These are phyloP conservation scores for Stenoptilia bipunctidactyla DNA, from an alignment of 2,888 invertebrate species.

Conservation along the genomic window DNA sequence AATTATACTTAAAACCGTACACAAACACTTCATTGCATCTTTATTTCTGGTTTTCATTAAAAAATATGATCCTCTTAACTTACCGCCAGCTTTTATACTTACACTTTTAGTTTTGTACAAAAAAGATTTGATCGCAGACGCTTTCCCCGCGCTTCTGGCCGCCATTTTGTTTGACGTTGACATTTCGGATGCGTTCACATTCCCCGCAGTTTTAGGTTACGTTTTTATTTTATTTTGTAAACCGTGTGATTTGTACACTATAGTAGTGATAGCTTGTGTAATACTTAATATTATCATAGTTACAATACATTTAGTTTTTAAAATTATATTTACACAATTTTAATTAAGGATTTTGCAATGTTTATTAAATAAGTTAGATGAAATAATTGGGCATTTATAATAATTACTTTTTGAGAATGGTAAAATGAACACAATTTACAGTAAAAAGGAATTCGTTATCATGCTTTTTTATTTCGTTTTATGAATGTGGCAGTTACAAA, in stretches of 20 bases:
- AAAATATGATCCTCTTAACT: conserved; percentile 30
- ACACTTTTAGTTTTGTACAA: conserved; percentile 30
- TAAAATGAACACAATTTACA: conserved; percentile 2
- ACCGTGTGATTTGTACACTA: conserved; percentile 51
- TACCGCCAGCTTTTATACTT: conserved; percentile 30
- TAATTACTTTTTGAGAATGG: not conserved
- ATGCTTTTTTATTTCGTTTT: no score
- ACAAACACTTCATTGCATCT: conserved; percentile 34
- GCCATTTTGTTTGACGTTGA: conserved; percentile 32
- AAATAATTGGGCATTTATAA: conserved; percentile 30
- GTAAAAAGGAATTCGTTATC: conserved; percentile 3
- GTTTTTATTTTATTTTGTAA: conserved; percentile 29
- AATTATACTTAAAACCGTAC: conserved; percentile 20
- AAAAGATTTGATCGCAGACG: conserved; percentile 20
- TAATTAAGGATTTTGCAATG: conserved; percentile 7
- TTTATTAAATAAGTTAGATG: conserved; percentile 18
- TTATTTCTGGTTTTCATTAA: conserved; percentile 35
- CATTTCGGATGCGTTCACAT: conserved; percentile 22
- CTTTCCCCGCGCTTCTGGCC: conserved; percentile 22
- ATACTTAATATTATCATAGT: conserved; percentile 45
- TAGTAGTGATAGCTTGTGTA: conserved; percentile 52
- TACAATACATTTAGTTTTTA: conserved; percentile 40
- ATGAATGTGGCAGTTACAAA: no score
- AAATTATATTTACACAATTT: conserved; percentile 24
- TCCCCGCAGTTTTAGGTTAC: conserved; percentile 31